Evolutionary conservation across 2,113 vertebrate genomes (phyloP), one percentile per base, ranked within the genome.

Genomic region (Tachuris rubrigastra): DNA sequence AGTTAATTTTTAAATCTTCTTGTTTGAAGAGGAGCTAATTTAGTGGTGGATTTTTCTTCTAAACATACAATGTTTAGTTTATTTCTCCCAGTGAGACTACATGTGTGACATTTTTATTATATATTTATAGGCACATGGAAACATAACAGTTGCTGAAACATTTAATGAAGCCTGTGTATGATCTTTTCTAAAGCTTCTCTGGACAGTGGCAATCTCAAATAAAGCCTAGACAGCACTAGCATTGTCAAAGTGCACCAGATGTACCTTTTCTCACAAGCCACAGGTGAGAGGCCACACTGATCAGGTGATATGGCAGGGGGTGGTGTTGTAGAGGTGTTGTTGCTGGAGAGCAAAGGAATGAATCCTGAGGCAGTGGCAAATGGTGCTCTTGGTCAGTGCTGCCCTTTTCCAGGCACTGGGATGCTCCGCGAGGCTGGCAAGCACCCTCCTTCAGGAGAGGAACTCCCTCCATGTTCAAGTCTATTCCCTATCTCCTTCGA

Each of bases 391-490:
- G 4, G 75, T 94, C 33, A n/a, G 52, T 4, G 2, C 73, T 84
- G 76, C 30, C 58, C 85, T 95, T 90, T 96, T 96, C 72, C 88
- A 95, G 95, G 86, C 90, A 91, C 81, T 78, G 25, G 31, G 85
- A 93, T 1, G 3, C 93, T 92, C 93, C 14, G 4, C 2, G 6
- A 78, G 79, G 76, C 93, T 96, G 96, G 95, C 94, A 97, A 89
- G 46, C 50, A 62, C 80, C 50, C 35, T 92, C 85, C 76, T 96
- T 79, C 90, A 96, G 74, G 80, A 96, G 87, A 86, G 96, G 76
- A 97, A 96, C 95, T 97, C 97, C 96, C 92, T 97, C 89, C 69
- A 9, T 2, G 77, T 85, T 95, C 86, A 98, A 95, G 83, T 88
- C 91, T 97, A 97, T 81, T 78, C 91, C 74, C 87, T 46, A 75